Evolutionary conservation across 2,113 vertebrate genomes (phyloP).

Genomic region (Gobius niger): DNA sequence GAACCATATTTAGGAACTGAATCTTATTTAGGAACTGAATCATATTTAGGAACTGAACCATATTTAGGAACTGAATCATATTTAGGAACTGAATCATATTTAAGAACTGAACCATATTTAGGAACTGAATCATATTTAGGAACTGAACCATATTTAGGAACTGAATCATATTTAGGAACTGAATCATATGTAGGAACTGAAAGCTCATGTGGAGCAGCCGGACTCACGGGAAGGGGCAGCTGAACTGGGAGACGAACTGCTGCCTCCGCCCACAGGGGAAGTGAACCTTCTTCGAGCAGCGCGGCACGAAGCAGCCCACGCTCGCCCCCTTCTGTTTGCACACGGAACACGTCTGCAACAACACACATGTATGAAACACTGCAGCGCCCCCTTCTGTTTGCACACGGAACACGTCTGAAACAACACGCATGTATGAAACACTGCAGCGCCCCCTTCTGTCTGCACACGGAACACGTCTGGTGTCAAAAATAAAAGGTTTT

Average conservation of each 20-base stretch:
- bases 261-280: constrained; percentile 86
- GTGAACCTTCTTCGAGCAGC: constrained; percentile 88
- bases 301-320: constrained; percentile 84
- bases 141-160: no score
- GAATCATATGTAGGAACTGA: no score
- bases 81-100: no score
- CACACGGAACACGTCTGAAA: constrained; percentile 84
- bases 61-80: no score
- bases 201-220: background rate
- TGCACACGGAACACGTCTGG: constrained; percentile 87
- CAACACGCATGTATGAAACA: no score
- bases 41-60: no score
- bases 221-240: constrained; percentile 87
- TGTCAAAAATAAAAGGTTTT: background rate
- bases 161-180: no score
- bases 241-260: constrained; percentile 90
- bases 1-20: no score
- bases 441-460: constrained; percentile 80
- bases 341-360: constrained; percentile 78
- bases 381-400: constrained; percentile 83
- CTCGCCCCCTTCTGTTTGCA: constrained; percentile 91
- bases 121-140: no score
- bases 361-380: no score
- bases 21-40: no score
- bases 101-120: no score